These are phyloP conservation scores for Napeogenes sylphis DNA, from an alignment of 2,888 invertebrate genomes.

Conservation along the genomic window DNA sequence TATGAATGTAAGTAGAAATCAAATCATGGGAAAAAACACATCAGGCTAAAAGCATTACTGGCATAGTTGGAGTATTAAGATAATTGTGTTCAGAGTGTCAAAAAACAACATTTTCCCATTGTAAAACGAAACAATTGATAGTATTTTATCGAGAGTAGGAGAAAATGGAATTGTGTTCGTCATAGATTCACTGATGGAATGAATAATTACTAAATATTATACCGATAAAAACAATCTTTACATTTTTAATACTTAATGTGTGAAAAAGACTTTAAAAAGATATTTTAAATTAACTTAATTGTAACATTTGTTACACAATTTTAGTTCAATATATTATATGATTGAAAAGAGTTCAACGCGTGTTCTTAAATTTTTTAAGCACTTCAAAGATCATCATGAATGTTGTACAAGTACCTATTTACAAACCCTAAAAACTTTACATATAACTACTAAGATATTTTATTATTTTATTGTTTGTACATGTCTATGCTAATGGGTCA, in stretches of 20 bases:
- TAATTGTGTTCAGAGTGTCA: conserved; percentile 10
- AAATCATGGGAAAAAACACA: no score
- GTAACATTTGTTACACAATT: neutral
- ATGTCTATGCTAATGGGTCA: neutral
- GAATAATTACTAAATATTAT: neutral
- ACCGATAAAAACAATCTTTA: no score
- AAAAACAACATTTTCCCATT: conserved; percentile 35
- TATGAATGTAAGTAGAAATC: no score
- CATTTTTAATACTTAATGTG: no score
- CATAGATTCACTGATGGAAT: conserved; percentile 14
- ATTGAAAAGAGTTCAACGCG: conserved; percentile 20
- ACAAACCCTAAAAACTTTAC: no score
- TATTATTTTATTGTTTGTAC: no score
- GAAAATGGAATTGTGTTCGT: conserved; percentile 33
- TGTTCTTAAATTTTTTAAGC: neutral
- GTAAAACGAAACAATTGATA: conserved; percentile 42
- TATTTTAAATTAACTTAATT: no score
- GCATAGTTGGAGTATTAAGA: conserved; percentile 9
- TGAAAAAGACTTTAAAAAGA: no score
- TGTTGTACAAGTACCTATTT: no score
- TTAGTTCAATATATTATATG: neutral
- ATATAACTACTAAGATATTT: no score
- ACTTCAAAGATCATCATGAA: no score
- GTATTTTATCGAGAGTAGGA: conserved; percentile 31
- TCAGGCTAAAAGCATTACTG: conserved; percentile 1